phyloP scores from a whole-genome alignment of 2,797 vertebrate species.

The Sebastes aleutianus region DNA sequence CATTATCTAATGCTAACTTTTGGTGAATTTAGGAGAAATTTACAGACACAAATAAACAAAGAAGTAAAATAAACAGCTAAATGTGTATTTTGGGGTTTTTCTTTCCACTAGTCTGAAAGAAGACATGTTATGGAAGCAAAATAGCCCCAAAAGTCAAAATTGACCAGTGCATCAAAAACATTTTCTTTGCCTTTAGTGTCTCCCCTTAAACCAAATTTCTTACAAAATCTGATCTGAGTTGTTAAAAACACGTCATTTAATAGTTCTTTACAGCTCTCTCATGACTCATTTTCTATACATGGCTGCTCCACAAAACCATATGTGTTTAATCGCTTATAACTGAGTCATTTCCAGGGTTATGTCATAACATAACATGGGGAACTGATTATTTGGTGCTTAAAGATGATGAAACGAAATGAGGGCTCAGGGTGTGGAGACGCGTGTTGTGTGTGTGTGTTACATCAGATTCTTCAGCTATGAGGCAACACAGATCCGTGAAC shows the following conservation, averaged over 20 bases:
- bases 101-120: too few relatives aligned
- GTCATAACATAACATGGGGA: slow-evolving; percentile 40
- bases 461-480: slow-evolving; percentile 60
- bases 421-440: slow-evolving; percentile 21
- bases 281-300: neutral
- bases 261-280: neutral
- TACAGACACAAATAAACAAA: too few relatives aligned
- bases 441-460: neutral
- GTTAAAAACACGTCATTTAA: neutral
- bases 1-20: too few relatives aligned
- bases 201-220: neutral
- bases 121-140: too few relatives aligned
- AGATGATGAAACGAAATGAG: slow-evolving; percentile 22
- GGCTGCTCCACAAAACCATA: neutral
- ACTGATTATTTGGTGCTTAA: slow-evolving; percentile 17
- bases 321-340: slow-evolving; percentile 12
- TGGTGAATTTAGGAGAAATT: too few relatives aligned
- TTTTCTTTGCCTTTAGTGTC: too few relatives aligned
- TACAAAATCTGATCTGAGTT: neutral
- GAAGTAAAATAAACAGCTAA: too few relatives aligned
- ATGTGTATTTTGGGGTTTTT: too few relatives aligned
- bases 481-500: slow-evolving; percentile 2
- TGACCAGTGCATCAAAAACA: too few relatives aligned
- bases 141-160: too few relatives aligned
- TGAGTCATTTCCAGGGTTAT: neutral